Evolutionary conservation across 1,140 invertebrate species (phyloP), one percentile per base, ranked within the genome.

Genomic region (Bombyx mandarina): DNA sequence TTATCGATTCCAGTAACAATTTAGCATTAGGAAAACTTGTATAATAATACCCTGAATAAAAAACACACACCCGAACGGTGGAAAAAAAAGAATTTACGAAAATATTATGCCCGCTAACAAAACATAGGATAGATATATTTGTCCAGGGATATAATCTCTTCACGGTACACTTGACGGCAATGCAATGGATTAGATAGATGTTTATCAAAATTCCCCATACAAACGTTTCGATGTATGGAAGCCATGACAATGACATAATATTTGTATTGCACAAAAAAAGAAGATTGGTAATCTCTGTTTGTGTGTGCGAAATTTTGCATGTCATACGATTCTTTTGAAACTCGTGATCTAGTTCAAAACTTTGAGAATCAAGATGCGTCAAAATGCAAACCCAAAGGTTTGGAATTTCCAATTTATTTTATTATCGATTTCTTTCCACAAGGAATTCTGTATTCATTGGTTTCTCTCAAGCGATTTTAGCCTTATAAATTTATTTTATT

Each of bases 121-220:
- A 45, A 42, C 55, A 55, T 61, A 50, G 50, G 54, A 43, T 46
- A n/a, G 35, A 62, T 42, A 58, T 54, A 61, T 63, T 69, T 69
- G 61, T 59, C 65, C 63, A 67, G 63, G 50, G 43, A 54, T 46
- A 43, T 67, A 68, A 68, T 65, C 66, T 59, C 10, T 56, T 63
- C 63, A 68, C 66, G 66, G 49, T 68, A 65, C 66, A 68, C 66
- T 68, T 68, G 66, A 68, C 66, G 57, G 63, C 66, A 68, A 68
- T 68, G 18, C 43, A 56, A n/a, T 54, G 66, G 66, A 68, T 65
- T 65, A 65, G 54, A 22, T n/a, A 61, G 66, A 68, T 68, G 66
- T 62, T 68, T 68, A 68, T 68, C 66, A 68, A 68, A 65, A 68
- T 68, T 61, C 58, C 58, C 58, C 45, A 54, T 57, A 68, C 62